Evolutionary conservation across 2,888 invertebrate species (phyloP).

Genomic region (Stenichneumon culpator): DNA sequence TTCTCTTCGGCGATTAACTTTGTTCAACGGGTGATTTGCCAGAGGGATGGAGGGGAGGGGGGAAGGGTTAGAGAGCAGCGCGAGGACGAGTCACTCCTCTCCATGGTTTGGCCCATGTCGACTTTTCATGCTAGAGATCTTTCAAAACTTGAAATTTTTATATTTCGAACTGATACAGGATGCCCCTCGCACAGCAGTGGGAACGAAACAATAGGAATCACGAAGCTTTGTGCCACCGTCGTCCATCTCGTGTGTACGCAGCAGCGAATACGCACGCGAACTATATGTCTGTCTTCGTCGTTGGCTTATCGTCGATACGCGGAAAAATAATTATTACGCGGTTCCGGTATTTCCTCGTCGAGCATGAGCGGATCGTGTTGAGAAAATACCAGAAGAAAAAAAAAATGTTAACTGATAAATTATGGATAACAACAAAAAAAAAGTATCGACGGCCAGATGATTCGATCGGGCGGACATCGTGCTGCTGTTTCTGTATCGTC

Average conservation of each 20-base stretch:
- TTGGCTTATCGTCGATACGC: constrained; percentile 33
- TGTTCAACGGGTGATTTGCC: constrained; percentile 34
- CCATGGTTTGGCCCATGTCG: constrained; percentile 22
- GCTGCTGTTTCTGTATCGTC: constrained; percentile 3
- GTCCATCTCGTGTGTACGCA: constrained; percentile 45
- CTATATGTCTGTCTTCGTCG: constrained; percentile 18
- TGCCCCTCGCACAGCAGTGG: background rate
- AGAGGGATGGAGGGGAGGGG: constrained; percentile 1
- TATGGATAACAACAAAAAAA: background rate
- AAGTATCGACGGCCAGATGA: constrained; percentile 10
- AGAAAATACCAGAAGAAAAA: background rate
- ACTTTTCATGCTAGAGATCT: background rate
- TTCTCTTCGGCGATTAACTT: constrained; percentile 51
- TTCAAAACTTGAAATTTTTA: background rate
- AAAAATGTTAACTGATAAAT: background rate
- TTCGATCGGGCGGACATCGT: constrained; percentile 11
- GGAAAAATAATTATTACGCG: constrained; percentile 30
- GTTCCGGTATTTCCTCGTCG: background rate
- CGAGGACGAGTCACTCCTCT: constrained; percentile 34
- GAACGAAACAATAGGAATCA: constrained; percentile 31
- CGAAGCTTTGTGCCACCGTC: background rate
- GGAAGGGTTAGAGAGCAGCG: constrained; percentile 20
- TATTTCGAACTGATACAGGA: background rate
- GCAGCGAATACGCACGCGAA: constrained; percentile 42
- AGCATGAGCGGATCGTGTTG: background rate